Evolutionary conservation across 37 sponge, comb jelly and placozoan genomes (phyloP).

Genomic region (Geodia barretti): DNA sequence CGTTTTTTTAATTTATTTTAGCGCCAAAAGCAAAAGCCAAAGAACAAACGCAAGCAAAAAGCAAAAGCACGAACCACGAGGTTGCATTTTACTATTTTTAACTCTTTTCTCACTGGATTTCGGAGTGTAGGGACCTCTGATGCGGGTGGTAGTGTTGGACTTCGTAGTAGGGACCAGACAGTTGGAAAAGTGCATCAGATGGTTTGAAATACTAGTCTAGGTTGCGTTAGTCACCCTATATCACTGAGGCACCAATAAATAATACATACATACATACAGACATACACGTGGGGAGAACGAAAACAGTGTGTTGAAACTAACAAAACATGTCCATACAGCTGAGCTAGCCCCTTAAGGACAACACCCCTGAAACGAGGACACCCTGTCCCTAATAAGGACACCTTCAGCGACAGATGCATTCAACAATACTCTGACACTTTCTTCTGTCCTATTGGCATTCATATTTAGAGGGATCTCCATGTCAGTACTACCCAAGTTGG

Average conservation of each 20-base stretch:
- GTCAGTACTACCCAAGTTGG: neutral
- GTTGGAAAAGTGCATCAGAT: conserved; percentile 88
- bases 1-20: no score
- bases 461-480: no score
- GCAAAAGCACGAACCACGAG: no score
- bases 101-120: conserved; percentile 73
- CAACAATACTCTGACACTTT: no score
- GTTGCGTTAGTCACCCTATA: conserved; percentile 77
- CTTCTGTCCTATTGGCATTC: no score
- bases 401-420: no score
- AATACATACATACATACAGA: conserved; percentile 6
- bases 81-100: neutral
- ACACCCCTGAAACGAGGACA: neutral
- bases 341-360: neutral
- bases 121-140: conserved; percentile 85
- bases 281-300: neutral
- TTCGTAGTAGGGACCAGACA: conserved; percentile 55
- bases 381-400: neutral
- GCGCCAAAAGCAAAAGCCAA: no score
- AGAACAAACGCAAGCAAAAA: no score
- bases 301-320: neutral
- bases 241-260: conserved; percentile 55
- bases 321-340: neutral
- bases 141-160: conserved; percentile 75
- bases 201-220: conserved; percentile 84